phyloP scores from a whole-genome alignment of 2,888 invertebrate genomes.

The Drosophila mimica region DNA sequence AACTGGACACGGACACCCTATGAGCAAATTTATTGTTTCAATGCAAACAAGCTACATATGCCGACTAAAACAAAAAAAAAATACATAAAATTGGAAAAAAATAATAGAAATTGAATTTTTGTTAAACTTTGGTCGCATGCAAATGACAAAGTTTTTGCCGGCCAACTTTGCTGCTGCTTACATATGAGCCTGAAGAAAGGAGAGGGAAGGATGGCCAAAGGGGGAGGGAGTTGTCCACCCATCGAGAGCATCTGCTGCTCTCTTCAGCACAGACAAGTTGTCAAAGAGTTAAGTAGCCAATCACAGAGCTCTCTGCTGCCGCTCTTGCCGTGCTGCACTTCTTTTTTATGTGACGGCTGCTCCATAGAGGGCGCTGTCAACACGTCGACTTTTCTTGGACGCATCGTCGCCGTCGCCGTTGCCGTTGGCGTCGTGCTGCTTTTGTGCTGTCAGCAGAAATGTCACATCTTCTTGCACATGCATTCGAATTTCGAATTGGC shows the following conservation, averaged over 20 bases:
- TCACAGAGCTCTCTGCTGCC: conserved; percentile 51
- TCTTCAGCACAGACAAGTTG: conserved; percentile 62
- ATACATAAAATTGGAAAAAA: conserved; percentile 27
- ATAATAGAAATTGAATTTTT: conserved; percentile 78
- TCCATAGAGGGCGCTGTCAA: conserved; percentile 77
- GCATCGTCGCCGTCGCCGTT: conserved; percentile 7
- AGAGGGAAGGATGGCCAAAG: neutral
- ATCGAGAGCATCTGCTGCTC: conserved; percentile 36
- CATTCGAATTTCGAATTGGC: conserved; percentile 67
- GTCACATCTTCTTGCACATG: conserved; percentile 76
- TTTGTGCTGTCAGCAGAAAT: conserved; percentile 75
- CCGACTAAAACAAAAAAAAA: conserved; percentile 13
- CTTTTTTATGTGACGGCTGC: conserved; percentile 17
- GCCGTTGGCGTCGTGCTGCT: conserved; percentile 49
- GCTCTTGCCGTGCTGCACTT: conserved; percentile 4
- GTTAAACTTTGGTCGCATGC: conserved; percentile 78
- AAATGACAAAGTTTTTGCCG: conserved; percentile 76
- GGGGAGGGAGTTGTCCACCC: conserved; percentile 13
- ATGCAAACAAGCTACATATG: conserved; percentile 65
- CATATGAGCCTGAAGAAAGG: conserved; percentile 35
- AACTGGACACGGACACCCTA: conserved; percentile 55
- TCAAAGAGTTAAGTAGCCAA: conserved; percentile 81
- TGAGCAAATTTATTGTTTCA: conserved; percentile 76
- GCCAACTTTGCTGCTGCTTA: conserved; percentile 49
- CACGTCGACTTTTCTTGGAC: conserved; percentile 76